Evolutionary conservation across 2,113 vertebrate genomes (phyloP).

Genomic region (Myodes glareolus): DNA sequence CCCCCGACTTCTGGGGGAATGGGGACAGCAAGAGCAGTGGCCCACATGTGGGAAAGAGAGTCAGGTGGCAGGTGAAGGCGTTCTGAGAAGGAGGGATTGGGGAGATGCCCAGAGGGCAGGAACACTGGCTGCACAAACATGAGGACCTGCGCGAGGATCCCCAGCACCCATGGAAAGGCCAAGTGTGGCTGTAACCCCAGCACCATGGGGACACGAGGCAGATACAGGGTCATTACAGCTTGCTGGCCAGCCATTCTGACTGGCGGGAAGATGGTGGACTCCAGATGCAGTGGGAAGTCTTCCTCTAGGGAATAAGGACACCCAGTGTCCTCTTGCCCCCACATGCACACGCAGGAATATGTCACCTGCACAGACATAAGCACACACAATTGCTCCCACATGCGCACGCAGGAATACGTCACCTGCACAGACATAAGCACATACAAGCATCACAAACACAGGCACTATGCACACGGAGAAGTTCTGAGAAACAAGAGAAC

Average conservation of each 20-base stretch:
- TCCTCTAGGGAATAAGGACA: background rate
- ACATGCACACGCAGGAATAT: background rate
- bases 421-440: background rate
- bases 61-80: too few relatives aligned
- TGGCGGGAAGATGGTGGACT: too few relatives aligned
- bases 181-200: background rate
- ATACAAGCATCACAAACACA: background rate
- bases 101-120: too few relatives aligned
- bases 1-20: background rate
- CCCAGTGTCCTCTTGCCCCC: background rate
- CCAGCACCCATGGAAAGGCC: background rate
- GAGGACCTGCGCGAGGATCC: background rate
- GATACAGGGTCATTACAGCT: background rate
- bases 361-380: background rate
- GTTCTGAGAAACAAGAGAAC: slow-evolving; percentile 13
- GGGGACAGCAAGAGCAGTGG: background rate
- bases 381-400: background rate
- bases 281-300: background rate
- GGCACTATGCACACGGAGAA: background rate
- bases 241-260: background rate
- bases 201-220: fast-evolving
- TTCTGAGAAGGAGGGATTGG: background rate
- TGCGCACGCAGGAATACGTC: background rate
- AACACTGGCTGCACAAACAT: background rate
- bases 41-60: background rate